phyloP scores from a whole-genome alignment of 1,140 invertebrate genomes.

The Lysiphlebus fabarum region DNA sequence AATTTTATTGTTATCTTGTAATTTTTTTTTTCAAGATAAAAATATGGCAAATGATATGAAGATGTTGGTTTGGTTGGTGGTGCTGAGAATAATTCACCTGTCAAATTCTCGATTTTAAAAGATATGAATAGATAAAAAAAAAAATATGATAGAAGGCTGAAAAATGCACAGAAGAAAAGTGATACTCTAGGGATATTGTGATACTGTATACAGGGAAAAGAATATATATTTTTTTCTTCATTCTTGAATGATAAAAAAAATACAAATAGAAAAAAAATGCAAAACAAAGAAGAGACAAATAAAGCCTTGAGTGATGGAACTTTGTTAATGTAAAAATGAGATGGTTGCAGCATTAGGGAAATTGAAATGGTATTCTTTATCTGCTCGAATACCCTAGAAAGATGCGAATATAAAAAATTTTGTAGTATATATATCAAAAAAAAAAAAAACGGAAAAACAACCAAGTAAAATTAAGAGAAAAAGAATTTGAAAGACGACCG shows the following conservation, averaged over 20 bases:
- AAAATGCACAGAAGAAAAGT: neutral
- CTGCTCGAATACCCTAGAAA: conserved; percentile 28
- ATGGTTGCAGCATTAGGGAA: conserved; percentile 48
- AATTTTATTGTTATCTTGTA: no score
- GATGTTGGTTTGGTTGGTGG: no score
- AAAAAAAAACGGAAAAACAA: no score
- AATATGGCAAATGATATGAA: no score
- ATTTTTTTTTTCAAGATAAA: no score
- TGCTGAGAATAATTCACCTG: no score
- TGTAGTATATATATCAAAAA: conserved; percentile 5
- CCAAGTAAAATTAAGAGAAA: conserved; percentile 11
- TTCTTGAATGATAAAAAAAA: conserved; percentile 8
- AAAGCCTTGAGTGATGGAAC: conserved; percentile 15
- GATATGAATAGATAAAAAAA: conserved; percentile 7
- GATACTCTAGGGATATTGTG: conserved; percentile 4
- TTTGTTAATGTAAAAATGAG: conserved; percentile 37
- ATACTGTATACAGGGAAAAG: no score
- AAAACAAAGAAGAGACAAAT: conserved; percentile 13
- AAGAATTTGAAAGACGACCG: conserved; percentile 6
- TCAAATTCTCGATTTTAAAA: neutral
- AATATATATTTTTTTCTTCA: neutral
- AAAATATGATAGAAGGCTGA: conserved; percentile 7
- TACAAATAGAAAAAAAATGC: conserved; percentile 2
- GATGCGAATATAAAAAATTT: conserved; percentile 15
- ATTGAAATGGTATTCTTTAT: conserved; percentile 54